Conservation (phyloP, 2,888 invertebrate genomes). For the Pterobdella sp. region DNA sequence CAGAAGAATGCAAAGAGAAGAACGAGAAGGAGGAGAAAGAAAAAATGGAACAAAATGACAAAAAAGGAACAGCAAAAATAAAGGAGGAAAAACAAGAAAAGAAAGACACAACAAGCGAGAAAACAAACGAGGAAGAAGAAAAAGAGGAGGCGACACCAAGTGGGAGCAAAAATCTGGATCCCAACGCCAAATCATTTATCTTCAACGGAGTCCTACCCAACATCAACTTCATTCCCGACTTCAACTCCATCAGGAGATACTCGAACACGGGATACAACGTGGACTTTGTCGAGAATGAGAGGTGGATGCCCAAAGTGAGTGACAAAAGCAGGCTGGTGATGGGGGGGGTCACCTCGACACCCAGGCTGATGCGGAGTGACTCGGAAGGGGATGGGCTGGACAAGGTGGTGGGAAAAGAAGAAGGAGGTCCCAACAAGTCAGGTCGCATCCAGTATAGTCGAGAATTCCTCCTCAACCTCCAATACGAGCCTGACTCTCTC, state of each 20-base stretch:
- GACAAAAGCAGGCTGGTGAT: no score
- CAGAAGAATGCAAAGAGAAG: neutral
- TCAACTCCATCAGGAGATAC: neutral
- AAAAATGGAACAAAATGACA: neutral
- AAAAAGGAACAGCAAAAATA: neutral
- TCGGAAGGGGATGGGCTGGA: neutral
- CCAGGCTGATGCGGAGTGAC: no score
- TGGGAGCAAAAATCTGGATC: conserved; percentile 11
- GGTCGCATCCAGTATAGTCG: conserved; percentile 61
- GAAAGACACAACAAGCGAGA: neutral
- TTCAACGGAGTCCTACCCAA: conserved; percentile 12
- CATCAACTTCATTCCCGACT: neutral
- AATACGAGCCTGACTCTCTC: conserved; percentile 60
- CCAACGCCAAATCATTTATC: conserved; percentile 26
- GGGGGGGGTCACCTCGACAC: no score
- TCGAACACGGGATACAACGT: neutral
- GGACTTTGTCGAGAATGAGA: neutral
- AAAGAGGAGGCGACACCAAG: neutral
- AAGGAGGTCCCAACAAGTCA: neutral
- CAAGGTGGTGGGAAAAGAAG: neutral
- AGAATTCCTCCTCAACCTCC: conserved; percentile 70
- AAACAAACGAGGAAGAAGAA: neutral
- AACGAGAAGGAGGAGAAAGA: neutral
- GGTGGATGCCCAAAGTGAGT: neutral
- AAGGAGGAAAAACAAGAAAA: neutral